Evolutionary conservation across 2,113 vertebrate species (phyloP).

Genomic region (Paramormyrops kingsleyae): DNA sequence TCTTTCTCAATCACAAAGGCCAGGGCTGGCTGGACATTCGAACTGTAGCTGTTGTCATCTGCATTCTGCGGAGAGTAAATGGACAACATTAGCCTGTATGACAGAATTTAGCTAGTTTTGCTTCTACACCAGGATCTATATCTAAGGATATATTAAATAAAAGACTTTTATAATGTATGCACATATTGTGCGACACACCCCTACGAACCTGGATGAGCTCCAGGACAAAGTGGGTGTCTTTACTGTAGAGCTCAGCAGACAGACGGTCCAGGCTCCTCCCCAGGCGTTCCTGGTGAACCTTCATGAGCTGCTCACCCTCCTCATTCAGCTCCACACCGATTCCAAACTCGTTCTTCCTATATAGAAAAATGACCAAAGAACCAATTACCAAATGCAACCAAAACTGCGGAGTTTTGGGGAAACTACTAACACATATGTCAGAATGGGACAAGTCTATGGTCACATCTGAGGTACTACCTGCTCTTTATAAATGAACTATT

Average conservation of each 20-base stretch:
- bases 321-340: conserved; percentile 59
- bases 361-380: background rate
- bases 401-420: background rate
- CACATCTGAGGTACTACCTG: background rate
- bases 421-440: background rate
- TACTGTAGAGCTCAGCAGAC: conserved; percentile 70
- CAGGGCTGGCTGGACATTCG: conserved; percentile 44
- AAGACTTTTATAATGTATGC: background rate
- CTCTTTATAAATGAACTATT: background rate
- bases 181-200: background rate
- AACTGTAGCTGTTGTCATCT: conserved; percentile 63
- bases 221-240: conserved; percentile 72
- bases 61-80: conserved; percentile 54
- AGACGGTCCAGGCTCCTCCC: conserved; percentile 68
- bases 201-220: conserved; percentile 66
- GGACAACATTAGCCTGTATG: background rate
- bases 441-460: background rate
- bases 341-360: conserved; percentile 65
- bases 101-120: background rate
- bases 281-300: conserved; percentile 59
- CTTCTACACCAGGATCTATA: background rate
- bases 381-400: background rate
- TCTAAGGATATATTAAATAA: background rate
- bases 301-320: conserved; percentile 59
- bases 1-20: conserved; percentile 62